Evolutionary conservation across 2,113 vertebrate genomes (phyloP), one percentile per base, ranked within the genome.

Genomic region (Neotragus pygmaeus): DNA sequence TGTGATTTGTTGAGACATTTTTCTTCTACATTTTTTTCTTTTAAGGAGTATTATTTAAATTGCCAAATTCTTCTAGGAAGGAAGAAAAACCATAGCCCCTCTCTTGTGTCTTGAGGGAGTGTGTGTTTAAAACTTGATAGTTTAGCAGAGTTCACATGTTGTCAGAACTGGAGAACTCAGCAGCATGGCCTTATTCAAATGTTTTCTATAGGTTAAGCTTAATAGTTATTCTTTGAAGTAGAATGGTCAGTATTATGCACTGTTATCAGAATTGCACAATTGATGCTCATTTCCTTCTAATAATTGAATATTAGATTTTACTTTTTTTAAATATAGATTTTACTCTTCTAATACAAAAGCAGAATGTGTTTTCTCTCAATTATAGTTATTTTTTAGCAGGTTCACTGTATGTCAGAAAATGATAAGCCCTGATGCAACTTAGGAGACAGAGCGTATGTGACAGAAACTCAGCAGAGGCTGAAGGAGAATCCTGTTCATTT

Each of bases 371-470:
- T 95, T 82, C 53, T 86, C 33, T 36, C 15, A 28, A 83, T 36
- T n/a, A 3, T 73, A 57, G 88, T 21, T 94, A 60, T 94, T 96
- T 96, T 96, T 95, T 95, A 95, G 19, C 58, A 93, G 47, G 15
- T 81, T 93, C 49, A 27, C 55, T 93, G 47, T 84, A 16, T 73
- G 33, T 64, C 49, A 83, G 85, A 60, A 94, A 91, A 90, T 80
- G 55, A 55, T 58, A 36, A 43, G 17, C 11, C 11, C 27, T 86
- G 53, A 84, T 90, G 10, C 51, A 91, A 21, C 51, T 83, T 33
- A 84, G 73, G 28, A 87, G 51, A 87, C 27, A 45, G 55, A 83
- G 16, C 39, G 12, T 94, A n/a, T 16, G 10, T 78, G n/a, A 82
- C 45, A 45, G 23, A 91, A 91, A 86, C 47, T 85, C 10, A 53